These are phyloP conservation scores for Spea bombifrons DNA, from an alignment of 2,113 vertebrate genomes.

Conservation along the genomic window DNA sequence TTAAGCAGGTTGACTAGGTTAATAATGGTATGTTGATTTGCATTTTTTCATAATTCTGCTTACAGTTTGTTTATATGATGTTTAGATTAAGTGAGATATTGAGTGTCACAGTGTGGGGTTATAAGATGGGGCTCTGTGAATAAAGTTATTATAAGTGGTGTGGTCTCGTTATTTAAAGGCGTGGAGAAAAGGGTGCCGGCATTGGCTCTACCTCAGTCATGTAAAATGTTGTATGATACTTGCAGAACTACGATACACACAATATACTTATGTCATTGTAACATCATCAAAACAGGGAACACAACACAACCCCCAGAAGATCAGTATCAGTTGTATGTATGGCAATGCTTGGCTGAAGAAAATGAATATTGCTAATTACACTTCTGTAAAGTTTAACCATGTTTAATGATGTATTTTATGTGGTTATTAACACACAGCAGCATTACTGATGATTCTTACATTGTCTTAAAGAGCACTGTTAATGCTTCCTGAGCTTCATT, in stretches of 20 bases:
- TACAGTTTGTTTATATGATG: no score
- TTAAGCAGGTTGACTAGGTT: no score
- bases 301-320: background rate
- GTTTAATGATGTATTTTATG: slow-evolving; percentile 48
- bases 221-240: background rate
- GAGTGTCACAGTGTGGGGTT: no score
- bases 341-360: slow-evolving; percentile 24
- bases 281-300: no score
- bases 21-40: no score
- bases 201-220: background rate
- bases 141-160: no score
- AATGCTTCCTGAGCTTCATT: slow-evolving; percentile 54
- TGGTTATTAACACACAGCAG: slow-evolving; percentile 41
- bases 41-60: no score
- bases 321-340: background rate
- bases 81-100: no score
- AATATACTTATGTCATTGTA: slow-evolving; percentile 17
- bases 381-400: slow-evolving; percentile 41
- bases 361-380: slow-evolving; percentile 44
- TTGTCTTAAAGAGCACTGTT: slow-evolving; percentile 58
- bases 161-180: no score
- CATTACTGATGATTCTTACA: slow-evolving; percentile 40
- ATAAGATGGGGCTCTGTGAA: no score
- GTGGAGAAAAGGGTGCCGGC: no score
- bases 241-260: slow-evolving; percentile 2